Base-by-base conservation (phyloP, 2,113 vertebrate species). In the Psilopsiagon aymara region DNA sequence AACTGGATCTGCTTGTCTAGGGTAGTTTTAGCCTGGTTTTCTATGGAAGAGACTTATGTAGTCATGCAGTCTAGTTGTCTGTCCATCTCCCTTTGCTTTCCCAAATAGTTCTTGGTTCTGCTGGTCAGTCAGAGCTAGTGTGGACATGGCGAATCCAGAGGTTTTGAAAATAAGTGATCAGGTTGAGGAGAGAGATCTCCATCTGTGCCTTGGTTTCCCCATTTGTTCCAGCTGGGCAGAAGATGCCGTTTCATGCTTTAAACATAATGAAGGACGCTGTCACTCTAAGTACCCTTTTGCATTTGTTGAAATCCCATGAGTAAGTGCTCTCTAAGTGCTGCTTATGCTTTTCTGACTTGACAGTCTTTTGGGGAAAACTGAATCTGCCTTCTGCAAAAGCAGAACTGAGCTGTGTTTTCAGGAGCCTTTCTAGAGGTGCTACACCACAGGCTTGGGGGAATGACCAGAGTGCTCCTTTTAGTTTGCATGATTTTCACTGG, bases 1-100 rank as follows among this genome's bases (percentile, higher is more conserved):
- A 91, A 43, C 31, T 76, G 77, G 44, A 75, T 62, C 28, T 1
- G 6, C 23, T 82, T 51, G 9, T 55, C 44, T 60, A 2, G 27
- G 27, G 77, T 75, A 37, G 78, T 86, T 88, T 84, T 93, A 76
- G 18, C 49, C n/a, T 86, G 31, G 8, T 55, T 91, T 94, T 79
- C 27, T 39, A 41, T 51, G 35, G n/a, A 44, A 73, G 47, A 64
- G 24, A 6, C 19, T 49, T 67, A 2, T 0, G 1, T 52, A 18
- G 25, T 63, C 37, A 5, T 68, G 20, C 59, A 33, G 31, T 55
- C 41, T 66, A 31, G 7, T 75, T 69, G 43, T 63, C 51, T 59
- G n/a, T 79, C 47, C 19, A 9, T 51, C 19, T 92, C 17, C 27
- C 31, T 57, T 68, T 70, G 37, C 13, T 82, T 70, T 89, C 33